Conservation (phyloP, 1,140 invertebrate species). For the Cataglyphis hispanica region DNA sequence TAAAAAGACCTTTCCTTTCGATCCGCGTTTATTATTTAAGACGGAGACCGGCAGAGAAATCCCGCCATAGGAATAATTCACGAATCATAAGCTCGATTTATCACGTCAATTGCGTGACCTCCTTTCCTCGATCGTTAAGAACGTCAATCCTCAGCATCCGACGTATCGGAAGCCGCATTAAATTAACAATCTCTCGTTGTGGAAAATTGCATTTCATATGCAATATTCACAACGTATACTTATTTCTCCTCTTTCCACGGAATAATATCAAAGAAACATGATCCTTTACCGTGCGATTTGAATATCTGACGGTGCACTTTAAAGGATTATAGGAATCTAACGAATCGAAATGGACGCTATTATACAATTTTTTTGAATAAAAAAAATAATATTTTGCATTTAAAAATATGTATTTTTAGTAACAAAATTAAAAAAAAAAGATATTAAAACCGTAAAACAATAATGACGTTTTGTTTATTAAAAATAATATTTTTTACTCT, state of each 20-base stretch:
- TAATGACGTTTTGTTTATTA: too few species aligned
- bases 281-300: not conserved
- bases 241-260: not conserved
- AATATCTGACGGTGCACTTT: not conserved
- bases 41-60: not conserved
- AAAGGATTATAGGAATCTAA: not conserved
- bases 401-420: too few species aligned
- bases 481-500: too few species aligned
- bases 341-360: too few species aligned
- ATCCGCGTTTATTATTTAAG: not conserved
- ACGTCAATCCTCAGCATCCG: not conserved
- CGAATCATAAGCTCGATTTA: not conserved
- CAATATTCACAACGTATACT: not conserved
- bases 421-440: too few species aligned
- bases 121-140: not conserved
- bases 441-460: too few species aligned
- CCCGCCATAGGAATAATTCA: not conserved
- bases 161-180: not conserved
- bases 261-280: not conserved
- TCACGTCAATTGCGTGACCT: not conserved
- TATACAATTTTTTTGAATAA: too few species aligned
- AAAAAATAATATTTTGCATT: too few species aligned
- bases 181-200: constrained; percentile 19
- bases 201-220: constrained; percentile 31
- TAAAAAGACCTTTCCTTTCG: constrained; percentile 1